These are phyloP conservation scores for Limulus polyphemus DNA, from an alignment of 2,888 invertebrate species.

Conservation along the genomic window DNA sequence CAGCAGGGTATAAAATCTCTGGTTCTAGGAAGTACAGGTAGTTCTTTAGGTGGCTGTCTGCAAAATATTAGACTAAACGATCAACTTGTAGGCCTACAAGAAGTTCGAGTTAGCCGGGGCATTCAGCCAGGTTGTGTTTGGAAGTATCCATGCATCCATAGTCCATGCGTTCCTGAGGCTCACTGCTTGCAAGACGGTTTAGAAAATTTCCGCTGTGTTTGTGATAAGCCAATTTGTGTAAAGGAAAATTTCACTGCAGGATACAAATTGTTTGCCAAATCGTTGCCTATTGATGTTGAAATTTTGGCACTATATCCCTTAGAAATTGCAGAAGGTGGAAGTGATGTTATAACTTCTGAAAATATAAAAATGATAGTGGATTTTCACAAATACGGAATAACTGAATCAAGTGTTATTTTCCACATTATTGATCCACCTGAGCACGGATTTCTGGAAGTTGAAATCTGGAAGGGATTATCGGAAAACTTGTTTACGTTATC, in stretches of 20 bases:
- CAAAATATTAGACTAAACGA: conserved; percentile 50
- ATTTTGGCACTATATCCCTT: conserved; percentile 39
- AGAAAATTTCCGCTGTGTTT: conserved; percentile 42
- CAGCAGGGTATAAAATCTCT: conserved; percentile 31
- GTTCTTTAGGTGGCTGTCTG: conserved; percentile 39
- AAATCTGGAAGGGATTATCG: conserved; percentile 12
- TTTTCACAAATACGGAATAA: conserved; percentile 49
- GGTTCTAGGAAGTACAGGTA: conserved; percentile 28
- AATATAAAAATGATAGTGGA: conserved; percentile 70
- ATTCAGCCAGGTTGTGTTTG: conserved; percentile 71
- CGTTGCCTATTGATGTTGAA: conserved; percentile 26
- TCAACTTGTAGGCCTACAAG: conserved; percentile 59
- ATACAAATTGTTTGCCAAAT: conserved; percentile 21
- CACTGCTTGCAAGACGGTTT: conserved; percentile 50
- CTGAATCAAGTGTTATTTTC: conserved; percentile 63
- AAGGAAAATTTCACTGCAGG: conserved; percentile 22
- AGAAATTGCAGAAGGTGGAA: conserved; percentile 65
- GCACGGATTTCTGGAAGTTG: conserved; percentile 59
- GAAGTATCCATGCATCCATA: conserved; percentile 63
- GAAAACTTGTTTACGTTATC: conserved; percentile 50
- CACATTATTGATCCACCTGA: conserved; percentile 58
- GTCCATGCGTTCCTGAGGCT: conserved; percentile 62
- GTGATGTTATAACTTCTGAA: conserved; percentile 57
- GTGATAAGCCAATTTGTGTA: conserved; percentile 40
- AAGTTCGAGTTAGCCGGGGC: conserved; percentile 59